Conservation (phyloP, 2,797 vertebrate species). For the Pangasius larnaudii region DNA sequence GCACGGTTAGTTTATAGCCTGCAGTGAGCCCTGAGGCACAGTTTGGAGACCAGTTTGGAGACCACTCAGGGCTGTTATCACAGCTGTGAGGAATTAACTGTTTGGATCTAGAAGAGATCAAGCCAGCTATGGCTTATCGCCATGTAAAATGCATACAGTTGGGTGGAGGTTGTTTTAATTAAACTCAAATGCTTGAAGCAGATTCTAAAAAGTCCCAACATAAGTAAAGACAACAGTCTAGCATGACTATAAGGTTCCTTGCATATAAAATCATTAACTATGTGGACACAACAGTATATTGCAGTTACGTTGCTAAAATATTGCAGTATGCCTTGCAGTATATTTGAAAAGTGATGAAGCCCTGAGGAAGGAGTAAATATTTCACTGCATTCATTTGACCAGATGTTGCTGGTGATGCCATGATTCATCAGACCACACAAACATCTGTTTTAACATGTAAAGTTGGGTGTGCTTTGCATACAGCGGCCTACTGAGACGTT, state of each 20-base stretch:
- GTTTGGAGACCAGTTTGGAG: conserved; percentile 43
- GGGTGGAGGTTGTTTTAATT: conserved; percentile 29
- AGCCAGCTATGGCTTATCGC: conserved; percentile 40
- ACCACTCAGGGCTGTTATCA: conserved; percentile 71
- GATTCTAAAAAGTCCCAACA: not conserved
- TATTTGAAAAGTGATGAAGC: not conserved
- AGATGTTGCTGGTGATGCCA: not conserved
- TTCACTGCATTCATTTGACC: not conserved
- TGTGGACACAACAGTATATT: no score
- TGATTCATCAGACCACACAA: not conserved
- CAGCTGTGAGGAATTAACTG: conserved; percentile 76
- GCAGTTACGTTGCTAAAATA: not conserved
- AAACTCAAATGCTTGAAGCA: not conserved
- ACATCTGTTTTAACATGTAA: not conserved
- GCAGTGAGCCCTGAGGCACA: conserved; percentile 39
- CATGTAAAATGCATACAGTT: conserved; percentile 36
- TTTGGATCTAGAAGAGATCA: conserved; percentile 62
- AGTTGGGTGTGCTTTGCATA: not conserved
- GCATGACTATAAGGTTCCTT: no score
- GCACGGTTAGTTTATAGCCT: conserved; percentile 21
- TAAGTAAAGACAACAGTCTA: not conserved
- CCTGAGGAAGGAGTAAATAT: not conserved
- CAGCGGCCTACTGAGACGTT: not conserved
- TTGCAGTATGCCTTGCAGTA: not conserved
- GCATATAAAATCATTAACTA: no score